Base-by-base conservation (phyloP, 64 coral and sea anemone species). In the Dendronephthya gigantea region DNA sequence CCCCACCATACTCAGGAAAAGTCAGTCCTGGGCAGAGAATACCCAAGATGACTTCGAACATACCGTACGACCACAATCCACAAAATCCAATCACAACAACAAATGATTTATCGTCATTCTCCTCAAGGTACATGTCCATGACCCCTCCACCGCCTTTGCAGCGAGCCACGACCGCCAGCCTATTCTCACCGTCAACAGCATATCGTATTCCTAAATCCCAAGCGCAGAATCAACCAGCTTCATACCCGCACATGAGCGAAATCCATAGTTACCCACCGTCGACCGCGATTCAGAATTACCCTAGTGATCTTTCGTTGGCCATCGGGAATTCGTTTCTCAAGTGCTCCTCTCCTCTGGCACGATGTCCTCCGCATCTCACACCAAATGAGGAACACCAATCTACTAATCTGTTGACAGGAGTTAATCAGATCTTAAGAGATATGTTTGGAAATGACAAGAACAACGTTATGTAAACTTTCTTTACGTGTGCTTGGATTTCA, bases 381-480 rank as follows among this genome's bases (percentile, higher is more conserved):
- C 25, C 55, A 15, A 62, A 27, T 22, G 55, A 62, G 25, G 55
- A 62, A 12, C 13, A 16, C 6, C 25, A 79, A 29, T 29, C 25
- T 8, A 15, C 25, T 34, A 29, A 79, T 34, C 72, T 79, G 28
- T 39, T 79, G 72, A 36, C 72, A 28, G 72, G 72, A 29, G 72
- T 79, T 34, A 79, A 79, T 39, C 72, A 79, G 7, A 79, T 79
- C 16, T 34, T 79, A 79, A 79, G 72, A 39, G 72, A 79, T 19
- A 79, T 79, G 72, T 79, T 79, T 79, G 72, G 72, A 15, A 36
- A 29, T 9, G 72, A 79, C 10, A 79, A 35, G 36, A 79, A 79
- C 72, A 79, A 33, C 29, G 36, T 79, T 33, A 28, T 79, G 72
- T 79, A 79, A 39, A 35, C 15, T 4, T n/a, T n/a, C n/a, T 4